phyloP scores from a whole-genome alignment of 2,113 vertebrate species.

The Spheniscus mendiculus region DNA sequence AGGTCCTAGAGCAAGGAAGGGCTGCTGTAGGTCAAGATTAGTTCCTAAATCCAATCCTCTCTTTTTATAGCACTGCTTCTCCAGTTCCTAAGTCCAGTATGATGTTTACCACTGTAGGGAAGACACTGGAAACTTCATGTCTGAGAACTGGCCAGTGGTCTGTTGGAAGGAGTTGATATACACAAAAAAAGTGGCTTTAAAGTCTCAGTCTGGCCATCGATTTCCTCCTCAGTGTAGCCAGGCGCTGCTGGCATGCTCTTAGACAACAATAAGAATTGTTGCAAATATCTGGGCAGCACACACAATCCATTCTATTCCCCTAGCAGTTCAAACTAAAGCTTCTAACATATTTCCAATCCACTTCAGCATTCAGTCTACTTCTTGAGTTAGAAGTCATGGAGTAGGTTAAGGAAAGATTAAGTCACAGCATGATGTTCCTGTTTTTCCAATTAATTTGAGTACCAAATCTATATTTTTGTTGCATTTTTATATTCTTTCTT shows the following conservation, averaged over 20 bases:
- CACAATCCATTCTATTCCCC: background rate
- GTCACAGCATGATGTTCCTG: background rate
- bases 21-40: background rate
- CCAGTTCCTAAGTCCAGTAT: background rate
- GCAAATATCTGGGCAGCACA: background rate
- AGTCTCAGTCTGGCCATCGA: background rate
- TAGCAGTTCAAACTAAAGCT: slow-evolving; percentile 12
- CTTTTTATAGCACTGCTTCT: background rate
- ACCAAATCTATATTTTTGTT: slow-evolving; percentile 10
- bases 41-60: background rate
- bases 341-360: background rate
- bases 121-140: background rate
- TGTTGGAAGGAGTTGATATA: background rate
- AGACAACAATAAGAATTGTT: background rate
- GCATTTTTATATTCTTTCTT: background rate
- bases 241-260: background rate
- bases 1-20: background rate
- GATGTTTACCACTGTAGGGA: background rate
- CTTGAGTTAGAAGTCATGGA: background rate
- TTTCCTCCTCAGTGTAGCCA: background rate
- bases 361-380: background rate
- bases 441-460: slow-evolving; percentile 28
- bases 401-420: slow-evolving; percentile 4
- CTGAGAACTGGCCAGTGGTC: background rate
- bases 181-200: background rate